These are phyloP conservation scores for Prionace glauca DNA, from an alignment of 2,797 vertebrate species.

Conservation along the genomic window DNA sequence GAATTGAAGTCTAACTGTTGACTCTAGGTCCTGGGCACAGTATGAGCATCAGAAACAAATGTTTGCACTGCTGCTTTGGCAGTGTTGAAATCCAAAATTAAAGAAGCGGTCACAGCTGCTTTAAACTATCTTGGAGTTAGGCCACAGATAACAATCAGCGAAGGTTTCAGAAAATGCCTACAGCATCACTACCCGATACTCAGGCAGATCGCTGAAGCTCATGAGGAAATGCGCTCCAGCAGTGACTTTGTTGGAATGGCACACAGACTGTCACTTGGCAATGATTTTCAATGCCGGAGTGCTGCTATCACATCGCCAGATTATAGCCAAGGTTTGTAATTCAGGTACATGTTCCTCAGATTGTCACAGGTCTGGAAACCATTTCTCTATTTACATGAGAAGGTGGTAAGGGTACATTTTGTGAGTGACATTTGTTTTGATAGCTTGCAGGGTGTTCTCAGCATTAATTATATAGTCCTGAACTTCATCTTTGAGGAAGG, in stretches of 20 bases:
- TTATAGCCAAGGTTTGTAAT: neutral
- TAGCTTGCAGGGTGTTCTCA: neutral
- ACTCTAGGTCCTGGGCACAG: neutral
- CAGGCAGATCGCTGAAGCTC: neutral
- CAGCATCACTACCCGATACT: neutral
- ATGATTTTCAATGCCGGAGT: neutral
- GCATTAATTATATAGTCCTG: too few species aligned
- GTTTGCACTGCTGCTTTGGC: neutral
- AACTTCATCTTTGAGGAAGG: too few species aligned
- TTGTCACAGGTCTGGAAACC: neutral
- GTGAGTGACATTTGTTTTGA: neutral
- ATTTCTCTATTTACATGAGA: neutral
- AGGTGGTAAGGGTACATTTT: neutral
- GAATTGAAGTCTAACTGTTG: neutral
- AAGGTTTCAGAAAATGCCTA: neutral
- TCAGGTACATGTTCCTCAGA: neutral
- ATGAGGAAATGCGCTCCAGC: neutral
- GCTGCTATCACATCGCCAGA: neutral
- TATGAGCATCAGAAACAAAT: neutral
- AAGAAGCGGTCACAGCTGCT: neutral
- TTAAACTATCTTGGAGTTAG: neutral
- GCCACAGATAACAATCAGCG: neutral
- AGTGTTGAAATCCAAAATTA: neutral
- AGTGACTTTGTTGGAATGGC: neutral
- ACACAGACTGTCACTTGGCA: neutral